A percentile compares a stretch with the other conserved stretches of the same genome.
Conservation (phyloP, 2,113 vertebrate species). For the Chaetodon trifascialis region DNA sequence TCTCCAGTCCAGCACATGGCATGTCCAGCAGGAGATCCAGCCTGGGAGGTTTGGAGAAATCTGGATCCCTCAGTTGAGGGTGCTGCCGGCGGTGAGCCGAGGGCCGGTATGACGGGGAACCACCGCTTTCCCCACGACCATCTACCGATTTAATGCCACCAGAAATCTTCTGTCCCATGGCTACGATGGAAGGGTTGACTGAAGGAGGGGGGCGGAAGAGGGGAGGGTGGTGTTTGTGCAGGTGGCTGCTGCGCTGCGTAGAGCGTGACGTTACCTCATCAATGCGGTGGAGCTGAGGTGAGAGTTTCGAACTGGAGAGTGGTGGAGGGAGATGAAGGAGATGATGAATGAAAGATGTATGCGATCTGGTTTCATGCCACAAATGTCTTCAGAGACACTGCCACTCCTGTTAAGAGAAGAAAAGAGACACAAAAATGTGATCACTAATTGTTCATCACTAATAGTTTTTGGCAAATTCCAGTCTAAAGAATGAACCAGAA, state of each 20-base stretch:
- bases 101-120: slow-evolving; percentile 89
- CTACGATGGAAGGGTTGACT: slow-evolving; percentile 67
- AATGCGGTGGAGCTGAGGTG: slow-evolving; percentile 77
- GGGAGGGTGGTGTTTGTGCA: slow-evolving; percentile 51
- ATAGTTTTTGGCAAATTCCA: not conserved
- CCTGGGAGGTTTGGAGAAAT: slow-evolving; percentile 91
- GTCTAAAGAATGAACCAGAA: not conserved
- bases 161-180: slow-evolving; percentile 99
- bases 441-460: not conserved
- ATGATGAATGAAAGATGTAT: slow-evolving; percentile 45
- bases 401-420: slow-evolving; percentile 59
- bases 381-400: slow-evolving; percentile 50
- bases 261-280: slow-evolving; percentile 91
- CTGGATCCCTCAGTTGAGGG: slow-evolving; percentile 88
- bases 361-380: slow-evolving; percentile 73
- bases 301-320: slow-evolving; percentile 35
- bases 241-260: slow-evolving; percentile 66
- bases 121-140: slow-evolving; percentile 86
- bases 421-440: slow-evolving; percentile 20
- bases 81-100: slow-evolving; percentile 84
- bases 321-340: slow-evolving; percentile 59
- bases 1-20: slow-evolving; percentile 88
- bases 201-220: slow-evolving; percentile 26
- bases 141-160: slow-evolving; percentile 96
- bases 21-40: slow-evolving; percentile 96